Evolutionary conservation across 1,140 invertebrate species (phyloP), one percentile per base, ranked within the genome.

Genomic region (Lysiphlebus fabarum): DNA sequence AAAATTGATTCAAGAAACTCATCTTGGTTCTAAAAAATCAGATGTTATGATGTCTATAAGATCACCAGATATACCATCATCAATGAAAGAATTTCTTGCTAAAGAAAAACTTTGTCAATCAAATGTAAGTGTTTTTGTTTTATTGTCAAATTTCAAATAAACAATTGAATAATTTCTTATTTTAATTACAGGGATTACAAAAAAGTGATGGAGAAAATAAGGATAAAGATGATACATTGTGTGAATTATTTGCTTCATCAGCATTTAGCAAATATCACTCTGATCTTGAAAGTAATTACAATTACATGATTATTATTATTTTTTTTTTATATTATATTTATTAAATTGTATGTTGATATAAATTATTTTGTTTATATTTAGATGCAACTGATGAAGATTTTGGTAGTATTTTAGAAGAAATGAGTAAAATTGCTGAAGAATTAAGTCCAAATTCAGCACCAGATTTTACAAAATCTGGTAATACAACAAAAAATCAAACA

Each of bases 361-460:
- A 2, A 14, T 37, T 37, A 17, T 56, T 40, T 53, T 54, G 49
- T 51, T 59, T 44, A 45, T 43, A 44, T 53, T 58, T 26, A 78
- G 76, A 75, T 71, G 75, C 74, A 6, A 79, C 75, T 7, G 77
- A 79, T 36, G 76, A 79, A 37, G 76, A 79, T 7, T 77, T 78
- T 34, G 74, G 75, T 11, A 78, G 73, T 59, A 72, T 79, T 45
- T 59, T 79, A n/a, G 76, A 79, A 57, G 76, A 79, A 64, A 78
- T 78, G 63, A 78, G 73, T 44, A 79, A 76, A 63, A 78, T 78
- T 40, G 75, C 75, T 8, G 71, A 68, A 8, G 66, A 68, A 6
- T 44, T 75, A n/a, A 76, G 73, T 61, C 73, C 75, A 9, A 72
- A 63, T 69, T 72, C 74, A 12, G 62, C 60, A 2, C 58, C 62